Percentiles rank a stretch among this genome's conserved stretches.
Evolutionary conservation across 2,888 invertebrate genomes (phyloP).

Genomic region (Xiphydria camelus): DNA sequence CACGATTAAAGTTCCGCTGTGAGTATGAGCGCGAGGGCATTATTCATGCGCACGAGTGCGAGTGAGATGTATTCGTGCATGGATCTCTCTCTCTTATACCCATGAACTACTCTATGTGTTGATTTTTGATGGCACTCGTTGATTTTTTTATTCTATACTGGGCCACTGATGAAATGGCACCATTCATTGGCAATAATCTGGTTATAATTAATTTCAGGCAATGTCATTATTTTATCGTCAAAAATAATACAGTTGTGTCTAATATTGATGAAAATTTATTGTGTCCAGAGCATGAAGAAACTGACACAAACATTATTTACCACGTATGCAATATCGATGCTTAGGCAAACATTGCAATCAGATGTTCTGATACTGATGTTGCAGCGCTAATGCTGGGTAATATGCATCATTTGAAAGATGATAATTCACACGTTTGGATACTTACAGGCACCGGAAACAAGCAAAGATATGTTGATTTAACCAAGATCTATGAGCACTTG

Average conservation of each 20-base stretch:
- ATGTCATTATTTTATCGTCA: conserved; percentile 2
- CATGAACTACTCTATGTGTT: no score
- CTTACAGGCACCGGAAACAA: conserved; percentile 22
- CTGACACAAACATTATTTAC: conserved; percentile 24
- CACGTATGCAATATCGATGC: conserved; percentile 24
- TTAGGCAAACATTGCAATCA: conserved; percentile 28
- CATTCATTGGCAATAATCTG: conserved; percentile 6
- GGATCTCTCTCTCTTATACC: no score
- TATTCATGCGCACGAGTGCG: no score
- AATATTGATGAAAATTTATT: conserved; percentile 8
- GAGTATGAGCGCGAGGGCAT: no score
- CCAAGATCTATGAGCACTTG: not conserved
- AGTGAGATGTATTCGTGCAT: no score
- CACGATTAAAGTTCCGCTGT: no score
- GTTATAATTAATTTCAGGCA: not conserved
- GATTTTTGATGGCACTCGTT: no score
- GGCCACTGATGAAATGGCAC: conserved; percentile 11
- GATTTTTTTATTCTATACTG: conserved; percentile 18
- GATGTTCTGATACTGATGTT: conserved; percentile 30
- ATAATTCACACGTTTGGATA: conserved; percentile 28
- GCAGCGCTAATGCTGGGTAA: conserved; percentile 31
- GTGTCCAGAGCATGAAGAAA: conserved; percentile 22
- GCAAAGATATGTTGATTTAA: conserved; percentile 5
- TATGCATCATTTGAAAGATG: conserved; percentile 28
- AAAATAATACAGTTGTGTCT: conserved; percentile 4